phyloP scores from a whole-genome alignment of 2,888 invertebrate species.

The Tyria jacobaeae region DNA sequence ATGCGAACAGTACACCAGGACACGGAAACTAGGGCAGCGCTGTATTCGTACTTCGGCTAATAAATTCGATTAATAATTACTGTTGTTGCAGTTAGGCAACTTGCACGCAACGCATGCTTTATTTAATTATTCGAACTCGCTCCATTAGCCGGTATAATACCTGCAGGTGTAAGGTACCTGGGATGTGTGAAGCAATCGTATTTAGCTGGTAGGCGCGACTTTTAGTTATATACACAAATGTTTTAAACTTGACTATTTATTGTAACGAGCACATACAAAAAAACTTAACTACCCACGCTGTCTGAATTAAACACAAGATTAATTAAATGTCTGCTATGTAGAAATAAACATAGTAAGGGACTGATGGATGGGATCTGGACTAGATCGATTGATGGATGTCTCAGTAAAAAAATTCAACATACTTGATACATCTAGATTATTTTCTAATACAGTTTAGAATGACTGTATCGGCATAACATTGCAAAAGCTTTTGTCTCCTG shows the following conservation, averaged over 20 bases:
- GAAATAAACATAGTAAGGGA: neutral
- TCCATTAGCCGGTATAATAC: constrained; percentile 45
- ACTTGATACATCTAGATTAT: constrained; percentile 26
- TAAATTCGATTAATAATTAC: constrained; percentile 46
- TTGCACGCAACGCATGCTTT: constrained; percentile 44
- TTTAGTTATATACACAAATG: too few species aligned
- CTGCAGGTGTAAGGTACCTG: constrained; percentile 33
- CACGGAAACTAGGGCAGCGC: constrained; percentile 45
- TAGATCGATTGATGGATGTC: constrained; percentile 19
- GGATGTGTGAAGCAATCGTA: constrained; percentile 16
- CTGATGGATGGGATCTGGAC: too few species aligned
- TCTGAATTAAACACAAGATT: constrained; percentile 4
- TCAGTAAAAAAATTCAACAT: constrained; percentile 21
- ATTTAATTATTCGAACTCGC: constrained; percentile 47
- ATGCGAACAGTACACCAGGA: constrained; percentile 31
- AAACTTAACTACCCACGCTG: constrained; percentile 5
- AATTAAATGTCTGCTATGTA: constrained; percentile 3
- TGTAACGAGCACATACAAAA: neutral
- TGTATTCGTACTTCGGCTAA: constrained; percentile 32
- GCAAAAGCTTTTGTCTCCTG: neutral
- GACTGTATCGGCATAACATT: neutral
- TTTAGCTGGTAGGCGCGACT: neutral
- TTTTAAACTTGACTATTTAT: too few species aligned
- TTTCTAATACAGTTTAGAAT: constrained; percentile 15
- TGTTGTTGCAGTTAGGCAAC: constrained; percentile 28